Percentiles rank a stretch among this genome's conserved stretches.
phyloP scores from a whole-genome alignment of 2,113 vertebrate species.

The Hippocampus mohnikei region DNA sequence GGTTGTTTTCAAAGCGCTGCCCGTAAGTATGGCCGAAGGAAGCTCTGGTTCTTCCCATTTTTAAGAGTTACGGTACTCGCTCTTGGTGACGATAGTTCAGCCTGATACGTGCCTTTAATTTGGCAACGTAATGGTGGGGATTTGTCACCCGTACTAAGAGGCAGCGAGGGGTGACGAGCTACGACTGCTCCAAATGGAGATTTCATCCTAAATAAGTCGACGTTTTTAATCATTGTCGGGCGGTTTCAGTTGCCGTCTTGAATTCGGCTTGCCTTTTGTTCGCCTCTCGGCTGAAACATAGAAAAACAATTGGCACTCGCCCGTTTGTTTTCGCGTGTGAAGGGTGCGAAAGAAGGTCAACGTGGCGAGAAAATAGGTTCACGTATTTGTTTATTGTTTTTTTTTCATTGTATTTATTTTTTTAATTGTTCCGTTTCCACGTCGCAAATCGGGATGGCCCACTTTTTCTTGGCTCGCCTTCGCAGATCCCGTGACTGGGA shows the following conservation, averaged over 20 bases:
- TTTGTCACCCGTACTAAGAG: not conserved
- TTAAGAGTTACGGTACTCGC: not conserved
- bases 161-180: not conserved
- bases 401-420: not conserved
- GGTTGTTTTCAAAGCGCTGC: not conserved
- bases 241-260: not conserved
- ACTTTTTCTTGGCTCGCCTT: constrained; percentile 3
- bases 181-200: not conserved
- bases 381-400: not conserved
- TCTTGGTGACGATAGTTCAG: not conserved
- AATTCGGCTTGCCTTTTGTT: constrained; percentile 18
- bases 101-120: not conserved
- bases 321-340: not conserved
- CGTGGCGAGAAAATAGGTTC: not conserved
- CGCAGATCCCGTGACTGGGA: constrained; percentile 51
- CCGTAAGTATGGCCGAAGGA: not conserved
- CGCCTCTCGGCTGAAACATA: not conserved
- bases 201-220: accelerated
- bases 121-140: not conserved
- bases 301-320: not conserved
- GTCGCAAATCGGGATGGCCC: not conserved
- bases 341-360: not conserved
- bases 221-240: accelerated
- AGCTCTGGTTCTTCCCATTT: too few relatives aligned
- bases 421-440: constrained; percentile 28